A percentile compares a stretch with the other conserved stretches of the same genome.
phyloP scores from a whole-genome alignment of 1,140 invertebrate species.

The Wiebesia pumilae region DNA sequence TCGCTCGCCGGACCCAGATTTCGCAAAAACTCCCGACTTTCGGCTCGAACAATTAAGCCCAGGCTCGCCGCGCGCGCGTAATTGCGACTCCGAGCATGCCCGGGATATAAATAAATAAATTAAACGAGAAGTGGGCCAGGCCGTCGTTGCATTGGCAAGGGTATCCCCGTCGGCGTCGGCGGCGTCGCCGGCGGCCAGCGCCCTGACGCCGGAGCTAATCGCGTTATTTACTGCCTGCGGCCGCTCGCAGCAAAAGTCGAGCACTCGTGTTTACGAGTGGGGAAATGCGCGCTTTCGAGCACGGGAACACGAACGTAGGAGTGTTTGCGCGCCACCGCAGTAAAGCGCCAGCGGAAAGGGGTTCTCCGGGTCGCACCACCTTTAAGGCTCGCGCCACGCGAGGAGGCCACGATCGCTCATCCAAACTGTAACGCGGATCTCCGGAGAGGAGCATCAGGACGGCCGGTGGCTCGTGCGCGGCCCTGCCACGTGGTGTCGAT shows the following conservation, averaged over 20 bases:
- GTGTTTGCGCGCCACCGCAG: background rate
- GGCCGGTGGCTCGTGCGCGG: no score
- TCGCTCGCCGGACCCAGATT: conserved; percentile 8
- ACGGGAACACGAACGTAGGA: conserved; percentile 6
- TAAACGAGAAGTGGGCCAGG: conserved; percentile 17
- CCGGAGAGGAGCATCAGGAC: background rate
- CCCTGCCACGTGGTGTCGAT: background rate
- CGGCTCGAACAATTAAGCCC: background rate
- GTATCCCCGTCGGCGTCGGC: background rate
- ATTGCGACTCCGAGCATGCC: background rate
- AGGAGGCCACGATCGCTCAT: background rate
- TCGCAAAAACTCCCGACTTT: background rate
- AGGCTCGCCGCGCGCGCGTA: background rate
- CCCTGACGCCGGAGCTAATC: conserved; percentile 30
- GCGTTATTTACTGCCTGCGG: conserved; percentile 23
- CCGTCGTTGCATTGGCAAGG: background rate
- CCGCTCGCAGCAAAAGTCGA: conserved; percentile 12
- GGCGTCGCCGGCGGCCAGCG: background rate
- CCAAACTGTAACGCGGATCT: no score
- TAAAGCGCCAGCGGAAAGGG: conserved; percentile 12
- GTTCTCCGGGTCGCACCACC: background rate
- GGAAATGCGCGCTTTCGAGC: background rate
- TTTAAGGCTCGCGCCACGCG: background rate
- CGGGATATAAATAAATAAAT: conserved; percentile 35
- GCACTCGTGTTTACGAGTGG: conserved; percentile 19